These are phyloP conservation scores for Callyntrura guangdongensis DNA, from an alignment of 2,888 invertebrate species.

Conservation along the genomic window DNA sequence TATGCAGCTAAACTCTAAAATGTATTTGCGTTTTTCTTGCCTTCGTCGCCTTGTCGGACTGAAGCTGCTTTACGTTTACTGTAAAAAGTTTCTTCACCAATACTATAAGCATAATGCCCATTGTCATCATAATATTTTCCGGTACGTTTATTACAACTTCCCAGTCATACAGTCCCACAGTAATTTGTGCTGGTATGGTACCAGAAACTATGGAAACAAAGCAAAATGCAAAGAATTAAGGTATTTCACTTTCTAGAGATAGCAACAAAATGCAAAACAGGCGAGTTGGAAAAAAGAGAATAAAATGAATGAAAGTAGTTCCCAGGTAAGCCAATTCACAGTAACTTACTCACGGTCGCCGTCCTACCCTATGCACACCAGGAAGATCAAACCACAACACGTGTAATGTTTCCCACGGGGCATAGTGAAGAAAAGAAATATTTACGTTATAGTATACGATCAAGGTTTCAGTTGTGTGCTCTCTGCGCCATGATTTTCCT, in stretches of 20 bases:
- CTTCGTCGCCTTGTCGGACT: too few species aligned
- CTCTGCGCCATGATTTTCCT: conserved; percentile 78
- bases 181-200: background rate
- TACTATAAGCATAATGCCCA: background rate
- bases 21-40: too few species aligned
- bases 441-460: conserved; percentile 58
- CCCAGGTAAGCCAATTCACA: too few species aligned
- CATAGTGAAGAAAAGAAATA: conserved; percentile 46
- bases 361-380: background rate
- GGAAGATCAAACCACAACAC: conserved; percentile 60
- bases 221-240: background rate
- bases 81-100: too few species aligned
- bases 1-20: too few species aligned
- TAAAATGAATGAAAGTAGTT: background rate
- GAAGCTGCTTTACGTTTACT: too few species aligned
- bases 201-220: background rate
- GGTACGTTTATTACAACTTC: too few species aligned
- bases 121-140: background rate
- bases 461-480: conserved; percentile 10
- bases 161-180: background rate
- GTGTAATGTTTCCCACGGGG: conserved; percentile 83
- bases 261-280: conserved; percentile 26
- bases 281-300: conserved; percentile 47
- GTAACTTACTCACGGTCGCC: background rate
- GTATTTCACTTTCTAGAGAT: background rate